Base-by-base conservation (phyloP, 2,888 invertebrate genomes). In the Drosophila lacicola region DNA sequence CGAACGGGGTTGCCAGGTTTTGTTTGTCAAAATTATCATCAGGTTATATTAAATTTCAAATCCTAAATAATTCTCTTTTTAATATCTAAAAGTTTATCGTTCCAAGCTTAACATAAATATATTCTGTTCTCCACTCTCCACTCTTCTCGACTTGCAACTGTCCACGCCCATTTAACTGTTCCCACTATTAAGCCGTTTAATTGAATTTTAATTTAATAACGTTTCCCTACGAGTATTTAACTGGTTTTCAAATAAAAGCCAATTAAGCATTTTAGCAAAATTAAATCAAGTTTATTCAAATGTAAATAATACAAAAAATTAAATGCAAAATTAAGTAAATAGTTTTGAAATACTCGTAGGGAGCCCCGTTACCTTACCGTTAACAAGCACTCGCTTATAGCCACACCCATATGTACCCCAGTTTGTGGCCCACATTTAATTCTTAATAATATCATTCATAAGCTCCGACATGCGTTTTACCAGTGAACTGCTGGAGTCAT, bases 391-490 rank as follows among this genome's bases (percentile, higher is more conserved):
- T 14, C n/a, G 50, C 51, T 34, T 44, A 45, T 36, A n/a, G 33
- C 33, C 33, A 55, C 54, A 34, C 34, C 34, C 14, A 34, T 25
- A 29, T 25, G 25, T 5, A 4, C 29, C 21, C 44, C 62, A 54
- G n/a, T 51, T 45, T 8, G 11, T 1, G 37, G 25, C 25, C 37
- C 55, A n/a, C 13, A 39, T 51, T 88, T 82, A 90, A 74, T 92
- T 90, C 76, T 91, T 92, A 86, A 91, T 92, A 78, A 93, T 93
- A 88, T 93, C 92, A 89, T 91, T 94, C 93, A 95, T 94, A 90
- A 95, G 94, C 74, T 94, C 94, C 61, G 94, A 94, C 92, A 95
- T 93, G 90, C 94, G 93, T 93, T 96, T 95, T 96, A 97, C 97
- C 96, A 97, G 93, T 92, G 95, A 95, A 75, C 91, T 89, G 91